Base-by-base conservation (phyloP, 2,113 vertebrate genomes). In the Capreolus pygargus region DNA sequence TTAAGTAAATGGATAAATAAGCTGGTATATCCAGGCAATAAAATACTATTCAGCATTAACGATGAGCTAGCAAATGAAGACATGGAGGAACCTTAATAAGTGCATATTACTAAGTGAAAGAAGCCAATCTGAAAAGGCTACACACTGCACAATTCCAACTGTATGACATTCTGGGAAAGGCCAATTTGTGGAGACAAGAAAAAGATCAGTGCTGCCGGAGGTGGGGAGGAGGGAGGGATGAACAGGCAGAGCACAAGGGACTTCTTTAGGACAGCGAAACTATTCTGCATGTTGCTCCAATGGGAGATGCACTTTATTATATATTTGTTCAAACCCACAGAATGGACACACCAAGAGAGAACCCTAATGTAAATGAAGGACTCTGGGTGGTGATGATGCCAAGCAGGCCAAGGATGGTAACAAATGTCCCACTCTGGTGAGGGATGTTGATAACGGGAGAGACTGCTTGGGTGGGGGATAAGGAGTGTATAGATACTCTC, bases 351-450 rank as follows among this genome's bases (percentile, higher is more conserved):
- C 43, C 54, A 55, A 84, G 54, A 89, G 52, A 2, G 30, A 39
- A 60, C 14, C 28, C n/a, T 21, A 30, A 21, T 2, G 19, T 58
- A 25, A 45, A 58, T 27, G 2, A 14, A 10, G 27, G 39, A 39
- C 47, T 84, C 36, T 16, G 79, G 14, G 85, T 10, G 21, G 28
- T 19, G 19, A 78, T 3, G 14, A 57, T 23, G 28, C 15, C 58
- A 43, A 0, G 45, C 0, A 36, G 61, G 50, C 27, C 21, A 1
- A 10, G 27, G 2, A 12, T 0, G 33, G 43, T 28, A 50, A 86
- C 39, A 7, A 43, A 55, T 0, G 21, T 7, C 5, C 52, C 45
- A 30, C 21, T 90, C 74, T 30, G 16, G 84, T 7, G 33, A 50
- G 33, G 47, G 13, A 25, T 3, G 2, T 30, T 16, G 33, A 76